These are phyloP conservation scores for Stramonita haemastoma DNA, from an alignment of 2,888 invertebrate species.

Conservation along the genomic window DNA sequence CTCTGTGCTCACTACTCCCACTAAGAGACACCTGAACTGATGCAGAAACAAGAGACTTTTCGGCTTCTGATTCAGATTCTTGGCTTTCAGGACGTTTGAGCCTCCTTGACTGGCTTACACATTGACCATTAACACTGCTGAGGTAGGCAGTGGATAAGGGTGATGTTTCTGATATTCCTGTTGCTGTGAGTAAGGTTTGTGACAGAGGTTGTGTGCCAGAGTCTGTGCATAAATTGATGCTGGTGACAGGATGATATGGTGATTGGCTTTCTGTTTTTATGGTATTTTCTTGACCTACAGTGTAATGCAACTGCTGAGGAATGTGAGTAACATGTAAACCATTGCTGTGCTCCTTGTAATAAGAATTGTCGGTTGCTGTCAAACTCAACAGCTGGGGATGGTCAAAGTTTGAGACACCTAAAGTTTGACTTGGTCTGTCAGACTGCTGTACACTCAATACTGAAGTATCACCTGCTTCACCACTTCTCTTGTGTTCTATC, in stretches of 20 bases:
- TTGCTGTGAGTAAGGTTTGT: background rate
- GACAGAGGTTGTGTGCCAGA: background rate
- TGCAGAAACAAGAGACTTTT: constrained; percentile 26
- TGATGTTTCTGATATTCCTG: background rate
- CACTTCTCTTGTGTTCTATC: background rate
- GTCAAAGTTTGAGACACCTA: background rate
- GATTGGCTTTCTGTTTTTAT: background rate
- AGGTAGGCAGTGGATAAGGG: too few relatives aligned
- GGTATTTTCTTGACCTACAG: background rate
- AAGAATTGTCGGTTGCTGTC: background rate
- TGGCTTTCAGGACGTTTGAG: background rate
- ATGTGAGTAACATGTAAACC: background rate
- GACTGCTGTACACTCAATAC: background rate
- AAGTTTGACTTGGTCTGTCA: background rate
- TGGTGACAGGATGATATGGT: background rate
- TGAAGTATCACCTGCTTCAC: background rate
- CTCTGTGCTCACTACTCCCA: constrained; percentile 16
- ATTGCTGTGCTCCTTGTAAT: background rate
- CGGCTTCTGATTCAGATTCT: constrained; percentile 10
- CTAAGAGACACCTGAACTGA: constrained; percentile 23
- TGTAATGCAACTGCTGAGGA: background rate
- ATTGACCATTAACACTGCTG: background rate
- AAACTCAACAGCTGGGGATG: background rate
- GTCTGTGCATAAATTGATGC: background rate
- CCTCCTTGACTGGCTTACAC: background rate